A percentile compares a stretch with the other conserved stretches of the same genome.
Conservation (phyloP, 2,888 invertebrate genomes). For the Acleris emargana region DNA sequence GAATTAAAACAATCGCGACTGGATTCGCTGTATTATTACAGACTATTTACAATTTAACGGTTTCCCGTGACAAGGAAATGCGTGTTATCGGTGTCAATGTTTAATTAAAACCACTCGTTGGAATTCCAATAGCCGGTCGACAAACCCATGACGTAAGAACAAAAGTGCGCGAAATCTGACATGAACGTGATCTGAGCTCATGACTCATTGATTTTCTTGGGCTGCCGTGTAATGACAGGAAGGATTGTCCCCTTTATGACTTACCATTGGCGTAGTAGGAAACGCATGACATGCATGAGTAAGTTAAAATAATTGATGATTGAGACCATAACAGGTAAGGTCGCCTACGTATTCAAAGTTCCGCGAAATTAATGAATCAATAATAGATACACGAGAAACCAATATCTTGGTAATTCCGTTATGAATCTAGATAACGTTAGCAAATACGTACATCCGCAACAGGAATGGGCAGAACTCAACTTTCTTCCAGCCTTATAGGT, state of each 20-base stretch:
- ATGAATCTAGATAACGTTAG: constrained; percentile 1
- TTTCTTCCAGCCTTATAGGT: constrained; percentile 24
- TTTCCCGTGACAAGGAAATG: constrained; percentile 41
- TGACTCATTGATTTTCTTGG: constrained; percentile 64
- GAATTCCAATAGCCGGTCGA: constrained; percentile 49
- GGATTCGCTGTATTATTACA: neutral
- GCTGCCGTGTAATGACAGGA: constrained; percentile 25
- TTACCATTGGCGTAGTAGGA: constrained; percentile 23
- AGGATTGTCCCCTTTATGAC: constrained; percentile 27
- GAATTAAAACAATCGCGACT: neutral
- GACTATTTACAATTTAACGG: constrained; percentile 35
- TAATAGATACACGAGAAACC: neutral
- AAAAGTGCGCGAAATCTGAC: constrained; percentile 77
- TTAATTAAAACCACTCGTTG: constrained; percentile 41
- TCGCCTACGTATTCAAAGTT: neutral
- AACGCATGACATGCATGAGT: constrained; percentile 23
- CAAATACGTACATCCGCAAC: constrained; percentile 19
- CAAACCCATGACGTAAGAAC: constrained; percentile 61
- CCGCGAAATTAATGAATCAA: neutral
- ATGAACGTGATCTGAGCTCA: constrained; percentile 52
- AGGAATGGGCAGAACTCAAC: constrained; percentile 26
- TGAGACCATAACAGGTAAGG: constrained; percentile 6
- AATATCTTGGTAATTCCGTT: neutral
- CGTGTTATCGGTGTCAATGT: constrained; percentile 42
- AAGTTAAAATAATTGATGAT: constrained; percentile 15